phyloP scores from a whole-genome alignment of 2,888 invertebrate genomes.

The Capitulum mitella region DNA sequence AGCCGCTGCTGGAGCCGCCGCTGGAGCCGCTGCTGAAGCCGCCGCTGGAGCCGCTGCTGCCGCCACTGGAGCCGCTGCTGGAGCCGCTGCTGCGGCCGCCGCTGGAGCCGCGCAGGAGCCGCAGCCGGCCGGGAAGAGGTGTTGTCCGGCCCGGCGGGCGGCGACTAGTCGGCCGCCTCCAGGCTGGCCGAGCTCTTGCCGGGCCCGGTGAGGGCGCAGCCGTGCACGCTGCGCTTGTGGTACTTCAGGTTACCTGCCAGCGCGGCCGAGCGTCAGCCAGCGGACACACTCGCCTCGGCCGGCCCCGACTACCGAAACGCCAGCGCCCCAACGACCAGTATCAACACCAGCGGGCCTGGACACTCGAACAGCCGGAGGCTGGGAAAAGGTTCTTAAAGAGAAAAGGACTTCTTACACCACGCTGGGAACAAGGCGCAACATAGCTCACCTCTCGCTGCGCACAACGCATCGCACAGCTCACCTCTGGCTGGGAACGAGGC shows the following conservation, averaged over 20 bases:
- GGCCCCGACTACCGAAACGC: too few relatives aligned
- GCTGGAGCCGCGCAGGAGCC: not conserved
- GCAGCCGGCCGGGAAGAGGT: not conserved
- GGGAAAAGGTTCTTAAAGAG: too few relatives aligned
- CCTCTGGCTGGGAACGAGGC: conserved; percentile 15
- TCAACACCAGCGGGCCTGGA: too few relatives aligned
- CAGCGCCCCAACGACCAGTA: too few relatives aligned
- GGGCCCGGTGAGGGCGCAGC: not conserved
- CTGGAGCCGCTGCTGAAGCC: too few relatives aligned
- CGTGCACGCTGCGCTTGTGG: conserved; percentile 21
- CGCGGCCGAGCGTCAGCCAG: not conserved
- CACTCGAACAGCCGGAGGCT: too few relatives aligned
- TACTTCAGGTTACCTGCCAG: conserved; percentile 19
- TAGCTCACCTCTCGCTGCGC: not conserved
- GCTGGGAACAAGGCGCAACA: not conserved
- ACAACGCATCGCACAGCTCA: not conserved
- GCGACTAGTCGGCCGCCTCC: not conserved
- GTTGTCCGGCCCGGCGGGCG: not conserved
- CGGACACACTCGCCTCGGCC: not conserved
- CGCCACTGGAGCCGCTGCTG: too few relatives aligned
- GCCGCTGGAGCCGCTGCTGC: too few relatives aligned
- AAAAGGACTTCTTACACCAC: too few relatives aligned
- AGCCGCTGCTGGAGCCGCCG: too few relatives aligned
- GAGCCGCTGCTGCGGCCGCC: not conserved
- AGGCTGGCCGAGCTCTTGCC: not conserved